Conservation (phyloP, 2,888 invertebrate genomes). For the Sphaerophoria rueppellii region DNA sequence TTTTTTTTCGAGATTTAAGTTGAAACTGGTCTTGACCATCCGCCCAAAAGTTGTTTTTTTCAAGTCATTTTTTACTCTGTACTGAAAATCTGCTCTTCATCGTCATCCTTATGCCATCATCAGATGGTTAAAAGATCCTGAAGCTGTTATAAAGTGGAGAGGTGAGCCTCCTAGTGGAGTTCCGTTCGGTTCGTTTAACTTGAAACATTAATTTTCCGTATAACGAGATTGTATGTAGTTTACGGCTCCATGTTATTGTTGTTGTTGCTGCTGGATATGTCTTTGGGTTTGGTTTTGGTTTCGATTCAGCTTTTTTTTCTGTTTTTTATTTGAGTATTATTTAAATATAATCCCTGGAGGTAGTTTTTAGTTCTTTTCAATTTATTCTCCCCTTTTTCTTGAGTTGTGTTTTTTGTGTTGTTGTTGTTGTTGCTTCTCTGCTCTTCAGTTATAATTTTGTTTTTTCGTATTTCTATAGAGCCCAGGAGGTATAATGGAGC, state of each 20-base stretch:
- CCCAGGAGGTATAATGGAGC: conserved; percentile 24
- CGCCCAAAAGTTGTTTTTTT: conserved; percentile 42
- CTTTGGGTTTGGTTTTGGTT: conserved; percentile 31
- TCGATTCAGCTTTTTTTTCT: neutral
- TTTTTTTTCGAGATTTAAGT: conserved; percentile 49
- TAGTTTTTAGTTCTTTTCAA: conserved; percentile 63
- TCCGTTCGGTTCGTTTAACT: conserved; percentile 71
- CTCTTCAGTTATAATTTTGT: conserved; percentile 25
- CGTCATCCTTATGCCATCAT: neutral
- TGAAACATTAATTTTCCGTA: conserved; percentile 73
- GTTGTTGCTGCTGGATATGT: conserved; percentile 53
- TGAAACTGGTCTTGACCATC: conserved; percentile 60
- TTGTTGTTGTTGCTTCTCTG: conserved; percentile 24
- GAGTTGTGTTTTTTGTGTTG: conserved; percentile 26
- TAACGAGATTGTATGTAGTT: conserved; percentile 72
- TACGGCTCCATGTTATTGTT: conserved; percentile 64
- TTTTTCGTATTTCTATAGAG: conserved; percentile 47
- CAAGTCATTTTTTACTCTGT: conserved; percentile 30
- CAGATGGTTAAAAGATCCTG: conserved; percentile 22
- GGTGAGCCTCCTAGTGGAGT: conserved; percentile 34
- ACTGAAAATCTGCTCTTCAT: conserved; percentile 2
- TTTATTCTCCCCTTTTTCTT: conserved; percentile 48
- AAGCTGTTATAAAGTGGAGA: conserved; percentile 23
- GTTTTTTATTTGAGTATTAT: neutral
- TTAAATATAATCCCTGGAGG: conserved; percentile 43